Evolutionary conservation across 2,113 vertebrate genomes (phyloP), one percentile per base, ranked within the genome.

Genomic region (Plestiodon gilberti): DNA sequence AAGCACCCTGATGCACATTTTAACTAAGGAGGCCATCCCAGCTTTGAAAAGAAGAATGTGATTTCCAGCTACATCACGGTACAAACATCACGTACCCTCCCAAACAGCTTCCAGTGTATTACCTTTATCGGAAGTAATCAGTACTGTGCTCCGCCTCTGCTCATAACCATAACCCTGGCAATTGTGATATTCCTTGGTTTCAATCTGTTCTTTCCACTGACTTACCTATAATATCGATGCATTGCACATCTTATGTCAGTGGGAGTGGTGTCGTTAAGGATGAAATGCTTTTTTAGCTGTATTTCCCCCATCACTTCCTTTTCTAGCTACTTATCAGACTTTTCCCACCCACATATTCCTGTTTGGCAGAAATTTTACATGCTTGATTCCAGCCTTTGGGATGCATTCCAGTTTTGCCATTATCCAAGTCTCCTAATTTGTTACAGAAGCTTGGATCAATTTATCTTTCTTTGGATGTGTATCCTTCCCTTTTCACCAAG

Each of bases 381-480:
- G 83, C 89, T 88, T 3, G 55, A 1, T 90, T 9, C 4, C 5
- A 89, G 78, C 86, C 23, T 57, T 88, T 85, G 85, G 35, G 4
- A 81, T 57, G 20, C 85, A 87, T 89, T 90, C 81, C 83, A 89
- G 84, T 91, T 62, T 89, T 87, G 33, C 62, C 35, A 40, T 64
- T 88, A 87, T 38, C 55, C 15, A 85, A 57, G 20, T 64, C 73
- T 76, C 28, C 30, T 30, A 30, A 48, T 76, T 75, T 35, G 38
- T n/a, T 76, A 64, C 28, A 33, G 28, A 52, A 52, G 30, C 13
- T 43, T 35, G 40, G 33, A 30, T 65, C 33, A 65, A 55, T 76
- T 10, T n/a, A 30, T 40, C 52, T 73, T 70, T 61, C 11, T n/a
- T 75, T 75, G 18, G 17, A 62, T 13, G 38, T 61, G 61, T 48